phyloP scores from a whole-genome alignment of 2,797 vertebrate genomes.

The Betta splendens region DNA sequence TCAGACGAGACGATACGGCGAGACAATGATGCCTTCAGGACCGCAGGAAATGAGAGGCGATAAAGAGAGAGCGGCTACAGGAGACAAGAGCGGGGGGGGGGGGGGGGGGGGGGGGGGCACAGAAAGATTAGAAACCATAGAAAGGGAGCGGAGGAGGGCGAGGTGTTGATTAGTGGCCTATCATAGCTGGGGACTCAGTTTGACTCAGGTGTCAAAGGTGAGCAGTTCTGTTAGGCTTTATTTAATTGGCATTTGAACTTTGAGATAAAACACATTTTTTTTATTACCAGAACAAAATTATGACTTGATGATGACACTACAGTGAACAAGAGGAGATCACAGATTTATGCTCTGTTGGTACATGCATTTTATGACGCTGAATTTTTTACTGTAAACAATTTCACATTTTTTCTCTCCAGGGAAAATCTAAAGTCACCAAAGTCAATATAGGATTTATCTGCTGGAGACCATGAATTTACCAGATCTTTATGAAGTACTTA shows the following conservation, averaged over 20 bases:
- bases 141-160: neutral
- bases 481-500: too few relatives aligned
- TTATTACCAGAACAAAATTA: neutral
- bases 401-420: slow-evolving; percentile 13
- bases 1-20: slow-evolving; percentile 59
- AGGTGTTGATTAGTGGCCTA: neutral
- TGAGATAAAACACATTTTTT: neutral
- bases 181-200: neutral
- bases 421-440: neutral
- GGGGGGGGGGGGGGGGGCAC: slow-evolving; percentile 3
- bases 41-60: slow-evolving; percentile 64
- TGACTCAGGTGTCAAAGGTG: neutral
- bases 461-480: neutral
- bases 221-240: too few relatives aligned
- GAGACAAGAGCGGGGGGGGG: neutral
- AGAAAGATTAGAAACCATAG: neutral
- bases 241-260: too few relatives aligned
- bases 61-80: slow-evolving; percentile 31
- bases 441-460: neutral
- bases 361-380: neutral
- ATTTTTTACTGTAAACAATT: neutral
- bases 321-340: neutral
- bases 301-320: neutral
- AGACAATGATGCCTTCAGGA: too few relatives aligned
- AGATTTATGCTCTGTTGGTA: neutral